Evolutionary conservation across 2,113 vertebrate species (phyloP).

Genomic region (Capreolus pygargus): DNA sequence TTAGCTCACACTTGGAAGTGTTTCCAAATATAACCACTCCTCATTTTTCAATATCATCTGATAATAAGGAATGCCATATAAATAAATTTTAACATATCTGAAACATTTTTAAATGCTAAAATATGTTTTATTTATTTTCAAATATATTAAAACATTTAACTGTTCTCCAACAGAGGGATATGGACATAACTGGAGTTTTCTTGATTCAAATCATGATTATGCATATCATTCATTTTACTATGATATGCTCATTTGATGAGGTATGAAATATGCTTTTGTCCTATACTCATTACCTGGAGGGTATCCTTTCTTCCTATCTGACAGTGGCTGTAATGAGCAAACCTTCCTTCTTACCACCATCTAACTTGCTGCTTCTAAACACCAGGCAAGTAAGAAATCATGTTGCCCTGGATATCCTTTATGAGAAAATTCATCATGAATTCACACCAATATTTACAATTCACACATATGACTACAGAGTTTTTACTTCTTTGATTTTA

Average conservation of each 20-base stretch:
- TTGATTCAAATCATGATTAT: not conserved
- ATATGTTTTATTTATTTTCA: slow-evolving; percentile 14
- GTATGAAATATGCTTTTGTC: not conserved
- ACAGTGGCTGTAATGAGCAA: not conserved
- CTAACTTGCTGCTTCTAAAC: not conserved
- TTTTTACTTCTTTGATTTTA: not conserved
- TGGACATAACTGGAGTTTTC: not conserved
- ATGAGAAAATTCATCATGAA: not conserved
- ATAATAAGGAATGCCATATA: not conserved
- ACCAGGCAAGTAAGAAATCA: not conserved
- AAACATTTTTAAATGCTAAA: not conserved
- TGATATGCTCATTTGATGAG: not conserved
- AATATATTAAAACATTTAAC: not conserved
- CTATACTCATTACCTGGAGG: not conserved
- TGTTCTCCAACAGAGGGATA: not conserved
- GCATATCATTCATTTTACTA: not conserved
- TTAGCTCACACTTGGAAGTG: slow-evolving; percentile 26
- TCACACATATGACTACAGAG: not conserved
- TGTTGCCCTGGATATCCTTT: not conserved
- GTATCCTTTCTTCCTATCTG: not conserved
- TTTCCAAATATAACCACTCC: slow-evolving; percentile 23
- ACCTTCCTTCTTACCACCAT: not conserved
- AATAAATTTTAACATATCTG: not conserved
- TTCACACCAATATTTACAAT: not conserved
- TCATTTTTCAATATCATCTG: slow-evolving; percentile 6